Evolutionary conservation across 2,888 invertebrate genomes (phyloP).

Genomic region (Rotaria magnacalcarata): DNA sequence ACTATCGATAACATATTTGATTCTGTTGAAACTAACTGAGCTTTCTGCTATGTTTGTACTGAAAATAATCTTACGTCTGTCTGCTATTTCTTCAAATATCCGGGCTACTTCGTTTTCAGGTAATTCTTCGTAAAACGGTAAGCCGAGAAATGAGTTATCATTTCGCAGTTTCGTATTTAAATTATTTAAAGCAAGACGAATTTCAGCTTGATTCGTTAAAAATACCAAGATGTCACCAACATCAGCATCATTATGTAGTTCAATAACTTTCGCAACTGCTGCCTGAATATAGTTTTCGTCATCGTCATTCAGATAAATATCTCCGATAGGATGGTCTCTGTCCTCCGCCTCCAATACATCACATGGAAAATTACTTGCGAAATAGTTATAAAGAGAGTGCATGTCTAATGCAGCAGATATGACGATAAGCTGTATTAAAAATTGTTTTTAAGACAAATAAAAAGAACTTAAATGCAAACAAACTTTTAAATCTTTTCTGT

Average conservation of each 20-base stretch:
- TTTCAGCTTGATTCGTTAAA: conserved; percentile 55
- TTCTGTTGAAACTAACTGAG: conserved; percentile 58
- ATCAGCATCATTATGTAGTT: conserved; percentile 51
- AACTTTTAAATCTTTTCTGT: conserved; percentile 53
- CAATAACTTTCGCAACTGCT: conserved; percentile 52
- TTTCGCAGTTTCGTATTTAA: conserved; percentile 47
- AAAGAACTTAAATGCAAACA: conserved; percentile 47
- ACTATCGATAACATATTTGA: conserved; percentile 58
- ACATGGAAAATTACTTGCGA: conserved; percentile 52
- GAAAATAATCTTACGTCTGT: conserved; percentile 57
- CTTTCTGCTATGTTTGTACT: conserved; percentile 60
- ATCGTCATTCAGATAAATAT: conserved; percentile 37
- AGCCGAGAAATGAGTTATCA: conserved; percentile 60
- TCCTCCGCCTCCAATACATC: conserved; percentile 41
- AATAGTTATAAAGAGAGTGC: not conserved
- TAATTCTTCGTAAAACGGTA: conserved; percentile 53
- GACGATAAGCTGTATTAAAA: conserved; percentile 53
- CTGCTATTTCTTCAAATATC: conserved; percentile 51
- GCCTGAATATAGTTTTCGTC: conserved; percentile 49
- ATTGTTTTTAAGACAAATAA: conserved; percentile 53
- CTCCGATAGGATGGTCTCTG: conserved; percentile 47
- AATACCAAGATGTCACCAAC: conserved; percentile 59
- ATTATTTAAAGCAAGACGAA: conserved; percentile 52
- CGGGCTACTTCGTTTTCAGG: conserved; percentile 54
- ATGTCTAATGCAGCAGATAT: conserved; percentile 48